Evolutionary conservation across 2,113 vertebrate genomes (phyloP).

Genomic region (Tor tambroides): DNA sequence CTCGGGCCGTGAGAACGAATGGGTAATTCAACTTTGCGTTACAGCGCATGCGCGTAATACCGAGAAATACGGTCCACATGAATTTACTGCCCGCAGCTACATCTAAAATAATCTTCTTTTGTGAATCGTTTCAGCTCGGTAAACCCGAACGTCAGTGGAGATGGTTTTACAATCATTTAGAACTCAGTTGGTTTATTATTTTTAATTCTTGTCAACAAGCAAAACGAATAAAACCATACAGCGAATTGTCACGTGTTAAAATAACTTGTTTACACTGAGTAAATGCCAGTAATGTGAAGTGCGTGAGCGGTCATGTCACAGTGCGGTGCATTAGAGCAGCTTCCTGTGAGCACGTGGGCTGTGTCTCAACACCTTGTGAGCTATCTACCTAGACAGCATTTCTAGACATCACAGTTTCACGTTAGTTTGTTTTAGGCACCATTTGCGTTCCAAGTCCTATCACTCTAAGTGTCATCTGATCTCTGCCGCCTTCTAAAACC

Average conservation of each 20-base stretch:
- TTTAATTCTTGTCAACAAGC: neutral
- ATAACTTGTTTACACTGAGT: neutral
- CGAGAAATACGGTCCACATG: constrained; percentile 14
- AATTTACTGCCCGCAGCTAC: constrained; percentile 7
- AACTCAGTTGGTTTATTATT: neutral
- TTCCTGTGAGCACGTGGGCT: constrained; percentile 17
- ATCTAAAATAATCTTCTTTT: neutral
- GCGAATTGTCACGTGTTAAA: neutral
- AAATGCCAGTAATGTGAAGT: neutral
- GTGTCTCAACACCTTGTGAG: neutral
- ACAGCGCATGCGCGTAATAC: constrained; percentile 51
- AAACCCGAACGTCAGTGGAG: neutral
- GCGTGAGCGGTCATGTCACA: neutral
- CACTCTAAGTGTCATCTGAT: neutral
- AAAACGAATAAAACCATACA: neutral
- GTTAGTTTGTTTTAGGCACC: neutral
- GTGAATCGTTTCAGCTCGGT: too few species aligned
- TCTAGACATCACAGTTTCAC: neutral
- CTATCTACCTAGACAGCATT: constrained; percentile 1
- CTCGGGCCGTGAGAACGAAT: neutral
- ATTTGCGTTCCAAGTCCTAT: neutral
- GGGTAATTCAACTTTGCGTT: neutral
- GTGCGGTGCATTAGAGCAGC: constrained; percentile 31
- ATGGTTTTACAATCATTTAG: neutral
- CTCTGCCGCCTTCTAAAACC: neutral